A percentile compares a stretch with the other conserved stretches of the same genome.
These are phyloP conservation scores for Dione juno DNA, from an alignment of 2,888 invertebrate genomes.

Conservation along the genomic window DNA sequence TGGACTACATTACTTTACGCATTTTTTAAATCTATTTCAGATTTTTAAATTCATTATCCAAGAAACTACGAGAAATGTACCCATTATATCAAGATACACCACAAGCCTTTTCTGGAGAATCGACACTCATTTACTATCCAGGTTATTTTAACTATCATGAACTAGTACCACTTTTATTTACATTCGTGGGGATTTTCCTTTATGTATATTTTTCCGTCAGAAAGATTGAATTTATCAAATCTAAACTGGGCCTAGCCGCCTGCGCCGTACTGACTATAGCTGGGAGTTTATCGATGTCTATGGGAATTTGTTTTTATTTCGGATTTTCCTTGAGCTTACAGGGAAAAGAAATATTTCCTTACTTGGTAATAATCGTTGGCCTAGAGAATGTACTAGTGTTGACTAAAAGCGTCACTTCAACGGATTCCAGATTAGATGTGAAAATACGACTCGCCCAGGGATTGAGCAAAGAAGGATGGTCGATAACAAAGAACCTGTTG, in stretches of 20 bases:
- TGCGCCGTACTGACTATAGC: constrained; percentile 94
- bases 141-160: constrained; percentile 93
- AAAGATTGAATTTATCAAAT: constrained; percentile 96
- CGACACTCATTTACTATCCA: constrained; percentile 91
- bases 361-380: constrained; percentile 96
- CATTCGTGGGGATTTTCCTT: constrained; percentile 93
- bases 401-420: constrained; percentile 96
- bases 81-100: constrained; percentile 86
- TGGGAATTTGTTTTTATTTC: constrained; percentile 94
- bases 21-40: constrained; percentile 76
- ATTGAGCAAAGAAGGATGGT: constrained; percentile 98
- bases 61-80: constrained; percentile 87
- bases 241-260: constrained; percentile 93
- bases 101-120: constrained; percentile 72
- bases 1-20: background rate
- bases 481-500: constrained; percentile 96
- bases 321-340: constrained; percentile 91
- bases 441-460: constrained; percentile 98
- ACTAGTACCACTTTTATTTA: constrained; percentile 91
- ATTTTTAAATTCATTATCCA: constrained; percentile 88
- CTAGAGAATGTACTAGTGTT: constrained; percentile 95
- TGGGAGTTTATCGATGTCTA: constrained; percentile 95
- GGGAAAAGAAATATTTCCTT: constrained; percentile 96
- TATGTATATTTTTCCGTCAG: constrained; percentile 98
- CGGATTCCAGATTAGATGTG: constrained; percentile 96